Evolutionary conservation across 2,888 invertebrate genomes (phyloP), one percentile per base, ranked within the genome.

Genomic region (Psococerastis gibbosa): DNA sequence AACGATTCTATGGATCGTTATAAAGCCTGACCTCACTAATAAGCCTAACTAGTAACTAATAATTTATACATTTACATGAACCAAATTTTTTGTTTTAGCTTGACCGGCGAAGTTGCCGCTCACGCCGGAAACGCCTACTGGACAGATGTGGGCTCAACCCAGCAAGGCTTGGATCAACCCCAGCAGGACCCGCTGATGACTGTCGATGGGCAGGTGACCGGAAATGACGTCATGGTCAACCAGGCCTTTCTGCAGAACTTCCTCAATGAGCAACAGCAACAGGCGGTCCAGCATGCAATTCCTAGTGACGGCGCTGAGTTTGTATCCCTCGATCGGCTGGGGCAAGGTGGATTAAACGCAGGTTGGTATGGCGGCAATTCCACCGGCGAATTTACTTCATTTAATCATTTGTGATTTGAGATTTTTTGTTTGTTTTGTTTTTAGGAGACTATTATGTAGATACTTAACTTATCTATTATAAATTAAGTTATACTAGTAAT

Each of bases 111-210:
- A 33, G 9, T 33, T n/a, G n/a, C n/a, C n/a, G n/a, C n/a, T n/a
- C n/a, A n/a, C n/a, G n/a, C n/a, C n/a, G n/a, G n/a, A n/a, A n/a
- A n/a, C 3, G 22, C 18, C 5, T 38, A 38, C 22, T 38, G 38
- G 38, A 20, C 38, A 20, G 38, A 38, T 6, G 38, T 38, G 17
- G 20, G 18, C 13, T 13, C 9, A 5, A 6, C 38, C 15, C 35
- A 34, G 18, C 13, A 34, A 13, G 22, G 18, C 20, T 6, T 38
- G 4, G 38, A 38, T 18, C 38, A 38, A 11, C 38, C 38, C n/a
- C 38, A 38, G 38, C 38, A 38, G 11, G 38, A 38, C 20, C 38
- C 38, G 17, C 20, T 38, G 18, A 38, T 38, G 38, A 38, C 38
- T 5, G 38, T 16, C 6, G 38, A 38, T 6, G 38, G 38, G 9